These are phyloP conservation scores for Gambusia yucatana DNA, from an alignment of 2,797 vertebrate species.

Conservation along the genomic window DNA sequence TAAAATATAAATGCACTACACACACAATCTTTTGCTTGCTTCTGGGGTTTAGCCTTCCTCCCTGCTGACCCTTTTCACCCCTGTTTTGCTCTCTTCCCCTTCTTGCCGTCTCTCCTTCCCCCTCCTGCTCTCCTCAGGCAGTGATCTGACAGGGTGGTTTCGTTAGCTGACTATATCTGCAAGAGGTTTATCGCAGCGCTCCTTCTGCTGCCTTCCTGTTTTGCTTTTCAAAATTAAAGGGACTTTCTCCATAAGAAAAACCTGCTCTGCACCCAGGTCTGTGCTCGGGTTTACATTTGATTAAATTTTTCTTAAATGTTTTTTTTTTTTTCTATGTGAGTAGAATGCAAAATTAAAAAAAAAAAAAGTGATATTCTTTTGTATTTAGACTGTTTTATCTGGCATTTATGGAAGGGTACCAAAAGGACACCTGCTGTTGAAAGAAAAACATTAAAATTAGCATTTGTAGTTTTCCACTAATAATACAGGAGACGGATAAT, in stretches of 20 bases:
- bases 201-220: slow-evolving; percentile 49
- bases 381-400: not conserved
- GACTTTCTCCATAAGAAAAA: slow-evolving; percentile 31
- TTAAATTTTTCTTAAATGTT: slow-evolving; percentile 18
- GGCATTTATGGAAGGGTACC: not conserved
- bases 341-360: not conserved
- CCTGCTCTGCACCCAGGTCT: slow-evolving; percentile 36
- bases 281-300: slow-evolving; percentile 52
- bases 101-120: slow-evolving; percentile 54
- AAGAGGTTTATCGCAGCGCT: slow-evolving; percentile 67
- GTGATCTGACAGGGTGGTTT: slow-evolving; percentile 75
- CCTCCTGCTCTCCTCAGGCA: slow-evolving; percentile 68
- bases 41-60: slow-evolving; percentile 81
- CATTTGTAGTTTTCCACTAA: not conserved
- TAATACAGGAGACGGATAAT: not conserved
- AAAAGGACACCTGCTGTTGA: not conserved
- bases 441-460: not conserved
- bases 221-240: slow-evolving; percentile 65
- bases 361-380: not conserved
- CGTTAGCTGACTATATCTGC: slow-evolving; percentile 74
- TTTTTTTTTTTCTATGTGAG: not conserved
- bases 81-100: slow-evolving; percentile 71
- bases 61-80: slow-evolving; percentile 76
- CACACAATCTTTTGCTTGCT: slow-evolving; percentile 76
- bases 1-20: slow-evolving; percentile 70